Evolutionary conservation across 2,888 invertebrate species (phyloP), one percentile per base, ranked within the genome.

Genomic region (Panopea generosa): DNA sequence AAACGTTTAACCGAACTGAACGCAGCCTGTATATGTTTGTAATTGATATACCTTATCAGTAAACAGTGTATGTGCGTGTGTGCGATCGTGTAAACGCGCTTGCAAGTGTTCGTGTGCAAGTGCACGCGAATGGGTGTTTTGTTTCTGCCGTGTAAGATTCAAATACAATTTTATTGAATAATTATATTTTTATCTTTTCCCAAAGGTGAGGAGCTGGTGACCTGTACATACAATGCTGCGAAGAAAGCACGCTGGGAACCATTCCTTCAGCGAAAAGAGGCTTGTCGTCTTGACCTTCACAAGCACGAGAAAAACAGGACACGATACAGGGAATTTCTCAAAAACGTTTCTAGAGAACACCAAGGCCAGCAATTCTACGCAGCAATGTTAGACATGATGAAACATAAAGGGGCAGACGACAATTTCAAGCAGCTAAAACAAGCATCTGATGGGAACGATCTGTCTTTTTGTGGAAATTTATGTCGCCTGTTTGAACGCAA

Each of bases 201-300:
- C 33, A 33, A 62, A 80, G 80, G 80, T 0, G 89, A 88, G 53
- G 81, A 74, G 14, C 49, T 81, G 26, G 86, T 88, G 2, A 85
- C 85, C 52, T 83, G 85, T 59, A 82, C 84, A 0, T 88, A 84
- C 59, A 83, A 81, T 61, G 68, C 77, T 18, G 82, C 77, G 7
- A 80, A 68, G 50, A 83, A 80, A 59, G 50, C 55, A 14, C 75
- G 82, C 6, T 89, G 89, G 89, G 87, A 87, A 43, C 27, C 71
- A 0, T 89, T 89, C 65, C 78, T 89, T 18, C 61, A 61, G 22
- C 59, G 88, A 43, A 84, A 75, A 45, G 89, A 89, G 53, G 88
- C 89, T 0, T 89, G 89, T 67, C 84, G 89, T 0, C 78, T 89
- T 43, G 88, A 89, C 56, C 80, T 89, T 3, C 80, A 82, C 65